Evolutionary conservation across 2,888 invertebrate species (phyloP).

Genomic region (Drosophila melanosoma): DNA sequence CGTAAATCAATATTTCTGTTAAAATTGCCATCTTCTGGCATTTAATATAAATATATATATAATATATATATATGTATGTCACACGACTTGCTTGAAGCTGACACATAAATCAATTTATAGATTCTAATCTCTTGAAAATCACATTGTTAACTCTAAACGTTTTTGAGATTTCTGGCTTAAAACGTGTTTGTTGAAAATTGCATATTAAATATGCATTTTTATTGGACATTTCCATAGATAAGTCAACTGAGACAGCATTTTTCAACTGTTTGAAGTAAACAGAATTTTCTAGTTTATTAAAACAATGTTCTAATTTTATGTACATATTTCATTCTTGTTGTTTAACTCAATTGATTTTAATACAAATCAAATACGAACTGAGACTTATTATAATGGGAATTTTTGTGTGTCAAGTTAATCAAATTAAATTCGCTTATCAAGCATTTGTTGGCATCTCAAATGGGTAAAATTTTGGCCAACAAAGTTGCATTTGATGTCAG

Average conservation of each 20-base stretch:
- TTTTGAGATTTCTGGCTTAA: neutral
- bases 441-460: neutral
- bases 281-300: neutral
- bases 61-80: neutral
- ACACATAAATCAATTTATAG: neutral
- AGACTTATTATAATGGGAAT: too few species aligned
- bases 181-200: neutral
- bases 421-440: slow-evolving; percentile 38
- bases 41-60: neutral
- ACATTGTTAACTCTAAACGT: neutral
- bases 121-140: neutral
- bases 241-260: neutral
- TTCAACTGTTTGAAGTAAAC: neutral
- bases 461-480: neutral
- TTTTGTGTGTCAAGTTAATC: slow-evolving; percentile 14
- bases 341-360: neutral
- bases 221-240: neutral
- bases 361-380: neutral
- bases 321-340: neutral
- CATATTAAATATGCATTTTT: neutral
- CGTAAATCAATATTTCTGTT: neutral
- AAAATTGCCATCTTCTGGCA: neutral
- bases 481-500: neutral
- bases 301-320: neutral
- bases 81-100: neutral